A percentile compares a stretch with the other conserved stretches of the same genome.
These are phyloP conservation scores for Epistrophella euchroma DNA, from an alignment of 2,888 invertebrate genomes.

Conservation along the genomic window DNA sequence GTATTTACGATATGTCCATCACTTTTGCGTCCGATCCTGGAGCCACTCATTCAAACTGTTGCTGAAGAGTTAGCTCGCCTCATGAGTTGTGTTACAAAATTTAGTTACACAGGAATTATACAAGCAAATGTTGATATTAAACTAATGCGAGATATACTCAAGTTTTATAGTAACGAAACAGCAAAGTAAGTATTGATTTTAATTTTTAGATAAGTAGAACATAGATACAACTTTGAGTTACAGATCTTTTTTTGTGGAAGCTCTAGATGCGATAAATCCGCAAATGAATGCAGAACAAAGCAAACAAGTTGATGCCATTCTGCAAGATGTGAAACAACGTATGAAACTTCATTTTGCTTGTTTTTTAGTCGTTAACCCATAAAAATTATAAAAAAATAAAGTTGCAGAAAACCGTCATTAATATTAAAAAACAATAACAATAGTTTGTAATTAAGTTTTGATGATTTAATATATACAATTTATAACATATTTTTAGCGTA, in stretches of 20 bases:
- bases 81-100: slow-evolving; percentile 90
- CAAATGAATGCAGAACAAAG: slow-evolving; percentile 87
- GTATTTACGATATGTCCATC: slow-evolving; percentile 88
- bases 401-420: background rate
- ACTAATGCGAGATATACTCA: slow-evolving; percentile 88
- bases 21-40: slow-evolving; percentile 89
- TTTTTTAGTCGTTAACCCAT: slow-evolving; percentile 84
- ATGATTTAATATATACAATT: background rate
- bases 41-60: slow-evolving; percentile 94
- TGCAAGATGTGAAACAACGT: slow-evolving; percentile 86
- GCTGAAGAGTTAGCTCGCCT: slow-evolving; percentile 96
- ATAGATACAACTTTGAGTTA: slow-evolving; percentile 78
- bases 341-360: slow-evolving; percentile 90
- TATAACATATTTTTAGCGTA: background rate
- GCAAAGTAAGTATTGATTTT: slow-evolving; percentile 85
- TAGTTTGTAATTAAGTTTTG: background rate
- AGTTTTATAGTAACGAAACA: slow-evolving; percentile 87
- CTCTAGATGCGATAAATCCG: slow-evolving; percentile 89
- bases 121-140: slow-evolving; percentile 92
- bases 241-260: slow-evolving; percentile 92
- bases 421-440: background rate
- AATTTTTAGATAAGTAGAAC: background rate
- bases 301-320: slow-evolving; percentile 86
- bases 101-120: slow-evolving; percentile 88
- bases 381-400: slow-evolving; percentile 48